Base-by-base conservation (phyloP, 2,113 vertebrate species). In the Noturus placidus region DNA sequence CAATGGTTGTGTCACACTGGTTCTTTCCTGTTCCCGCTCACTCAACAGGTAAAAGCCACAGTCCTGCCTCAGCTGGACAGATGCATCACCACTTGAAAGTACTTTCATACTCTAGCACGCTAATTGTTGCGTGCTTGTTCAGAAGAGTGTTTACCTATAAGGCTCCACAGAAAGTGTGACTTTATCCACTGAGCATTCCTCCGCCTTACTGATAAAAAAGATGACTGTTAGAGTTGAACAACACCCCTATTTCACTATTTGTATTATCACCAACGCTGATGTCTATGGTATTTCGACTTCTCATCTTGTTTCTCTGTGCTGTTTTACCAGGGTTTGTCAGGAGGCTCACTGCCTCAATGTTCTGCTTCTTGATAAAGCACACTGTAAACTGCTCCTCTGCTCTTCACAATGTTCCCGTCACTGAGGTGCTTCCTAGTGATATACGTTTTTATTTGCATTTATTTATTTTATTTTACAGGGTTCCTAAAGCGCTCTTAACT, bases 71-170 rank as follows among this genome's bases (percentile, higher is more conserved):
- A 35, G 33, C 33, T 52, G 14, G 33, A 50, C 25, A 11, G 63
- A 65, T 2, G 57, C 63, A 52, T 20, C 72, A 80, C n/a, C 57
- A 72, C 42, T 46, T 46, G 42, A 46, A 79, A 79, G 20, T 33
- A 33, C 84, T 86, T 67, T 72, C 35, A 11, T 57, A 13, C 33
- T 35, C 85, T 63, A 17, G 27, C 57, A 42, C n/a, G 56, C 57
- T 85, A 87, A 88, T 84, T 88, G 77, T 61, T 80, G 57, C 8
- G 35, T 42, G 87, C 67, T 54, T 84, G 65, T 88, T 87, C 81
- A 56, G 89, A 56, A 50, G 17, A 42, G 63, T 15, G 42, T 67
- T 86, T 72, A 69, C 50, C 33, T 19, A 69, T 63, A 69, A 79
- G 82, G 46, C 74, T 81, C 46, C 25, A 52, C 63, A 14, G 33